Conservation (phyloP, 2,888 invertebrate genomes). For the Pristionchus maxplancki region DNA sequence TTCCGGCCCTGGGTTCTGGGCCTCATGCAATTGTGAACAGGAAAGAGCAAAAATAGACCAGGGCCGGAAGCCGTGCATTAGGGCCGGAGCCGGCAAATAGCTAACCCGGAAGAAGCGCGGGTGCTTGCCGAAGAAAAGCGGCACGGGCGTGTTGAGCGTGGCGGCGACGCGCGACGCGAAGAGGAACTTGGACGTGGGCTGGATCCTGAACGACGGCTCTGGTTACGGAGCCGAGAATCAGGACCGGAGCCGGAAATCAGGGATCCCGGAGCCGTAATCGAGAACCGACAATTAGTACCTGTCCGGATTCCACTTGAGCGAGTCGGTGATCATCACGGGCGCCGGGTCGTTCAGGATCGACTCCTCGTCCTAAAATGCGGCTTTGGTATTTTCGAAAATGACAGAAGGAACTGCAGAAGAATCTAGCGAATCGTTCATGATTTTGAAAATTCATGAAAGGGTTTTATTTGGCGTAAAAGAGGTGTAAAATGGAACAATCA, state of each 20-base stretch:
- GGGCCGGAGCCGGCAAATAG: not conserved
- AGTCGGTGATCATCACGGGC: conserved; percentile 67
- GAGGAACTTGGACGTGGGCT: conserved; percentile 44
- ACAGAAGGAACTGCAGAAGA: too few relatives aligned
- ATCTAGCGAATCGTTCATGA: too few relatives aligned
- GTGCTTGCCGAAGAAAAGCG: conserved; percentile 66
- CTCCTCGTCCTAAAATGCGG: conserved; percentile 59
- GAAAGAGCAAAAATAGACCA: not conserved
- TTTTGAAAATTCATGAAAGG: too few relatives aligned
- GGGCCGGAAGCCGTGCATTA: not conserved
- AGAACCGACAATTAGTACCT: conserved; percentile 55
- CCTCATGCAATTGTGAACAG: not conserved
- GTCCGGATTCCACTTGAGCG: conserved; percentile 72
- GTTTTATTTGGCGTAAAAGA: too few relatives aligned
- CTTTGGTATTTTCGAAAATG: not conserved
- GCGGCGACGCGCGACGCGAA: conserved; percentile 58
- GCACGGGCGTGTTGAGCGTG: conserved; percentile 58
- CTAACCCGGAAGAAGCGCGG: conserved; percentile 69
- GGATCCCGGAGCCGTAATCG: too few relatives aligned
- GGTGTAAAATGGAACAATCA: too few relatives aligned
- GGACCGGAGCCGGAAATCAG: too few relatives aligned
- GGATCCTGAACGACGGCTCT: conserved; percentile 10
- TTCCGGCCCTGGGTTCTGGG: not conserved
- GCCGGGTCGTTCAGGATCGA: conserved; percentile 68
- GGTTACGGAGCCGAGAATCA: not conserved